Base-by-base conservation (phyloP, 2,797 vertebrate genomes). In the Lerista edwardsae region DNA sequence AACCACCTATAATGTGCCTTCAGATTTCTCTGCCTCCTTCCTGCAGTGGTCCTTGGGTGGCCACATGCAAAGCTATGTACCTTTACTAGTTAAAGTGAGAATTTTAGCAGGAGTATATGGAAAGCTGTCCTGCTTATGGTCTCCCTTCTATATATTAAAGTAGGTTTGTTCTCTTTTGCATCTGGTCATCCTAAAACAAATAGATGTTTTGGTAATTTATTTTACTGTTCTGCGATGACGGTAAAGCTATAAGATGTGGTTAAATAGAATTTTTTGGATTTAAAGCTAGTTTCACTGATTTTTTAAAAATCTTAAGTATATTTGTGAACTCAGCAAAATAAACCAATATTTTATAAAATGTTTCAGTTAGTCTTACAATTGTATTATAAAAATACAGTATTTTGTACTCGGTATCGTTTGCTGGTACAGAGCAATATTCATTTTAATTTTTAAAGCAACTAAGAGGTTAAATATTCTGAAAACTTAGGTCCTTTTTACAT, bases 401-500 rank as follows among this genome's bases (percentile, higher is more conserved):
- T 89, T 91, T 84, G 88, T 83, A 80, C 55, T 86, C 86, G 82
- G 82, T 59, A 77, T 0, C 89, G 75, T 86, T 89, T 91, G 89
- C 78, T 47, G 59, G 88, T 80, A 84, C 83, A 88, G 87, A 92
- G 44, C 84, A 80, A 47, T 91, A 76, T 84, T 27, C 68, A 75
- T 41, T 80, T 90, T 88, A 92, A 91, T 92, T 85, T 72, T 93
- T 81, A 89, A 90, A 93, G 90, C 78, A 84, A 41, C 88, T 92
- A 91, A 87, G 85, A 57, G 67, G 86, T 91, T 89, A 91, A 93
- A 89, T 59, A 87, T 65, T 90, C 85, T 87, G 73, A 92, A 91
- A 94, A 93, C 62, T 89, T 91, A 86, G 78, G 87, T 87, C 86
- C 83, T 72, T 90, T 87, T 92, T 93, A 93, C 93, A 93, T 93